phyloP scores from a whole-genome alignment of 2,888 invertebrate genomes.

The Leptinotarsa rubiginosa region DNA sequence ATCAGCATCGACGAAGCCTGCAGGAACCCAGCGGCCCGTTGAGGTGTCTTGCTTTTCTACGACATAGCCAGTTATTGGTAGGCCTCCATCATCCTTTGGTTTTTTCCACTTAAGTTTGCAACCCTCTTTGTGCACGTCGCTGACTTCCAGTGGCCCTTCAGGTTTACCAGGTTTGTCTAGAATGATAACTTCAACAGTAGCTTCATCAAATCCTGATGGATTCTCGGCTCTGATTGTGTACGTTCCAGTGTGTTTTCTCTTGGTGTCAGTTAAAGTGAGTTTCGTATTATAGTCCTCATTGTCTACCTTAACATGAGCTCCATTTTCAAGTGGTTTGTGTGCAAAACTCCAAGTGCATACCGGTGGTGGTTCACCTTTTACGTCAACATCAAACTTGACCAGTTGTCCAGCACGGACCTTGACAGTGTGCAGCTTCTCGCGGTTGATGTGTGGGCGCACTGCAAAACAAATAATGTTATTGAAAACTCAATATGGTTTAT shows the following conservation, averaged over 20 bases:
- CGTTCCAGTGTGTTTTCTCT: conserved; percentile 87
- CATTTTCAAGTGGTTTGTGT: conserved; percentile 76
- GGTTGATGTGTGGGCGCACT: conserved; percentile 96
- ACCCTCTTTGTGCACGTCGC: conserved; percentile 92
- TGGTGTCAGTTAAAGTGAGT: conserved; percentile 82
- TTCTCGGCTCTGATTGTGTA: conserved; percentile 95
- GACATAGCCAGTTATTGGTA: conserved; percentile 89
- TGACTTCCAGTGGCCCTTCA: conserved; percentile 91
- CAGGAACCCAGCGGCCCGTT: conserved; percentile 90
- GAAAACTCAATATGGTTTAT: background rate
- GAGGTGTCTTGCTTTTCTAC: conserved; percentile 95
- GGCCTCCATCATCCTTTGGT: conserved; percentile 95
- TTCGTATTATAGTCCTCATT: conserved; percentile 94
- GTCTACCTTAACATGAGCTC: conserved; percentile 80
- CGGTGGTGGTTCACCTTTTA: conserved; percentile 97
- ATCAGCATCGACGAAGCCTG: conserved; percentile 84
- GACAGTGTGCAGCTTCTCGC: conserved; percentile 89
- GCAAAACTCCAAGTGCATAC: conserved; percentile 84
- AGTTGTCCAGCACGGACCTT: conserved; percentile 91
- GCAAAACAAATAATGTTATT: conserved; percentile 54
- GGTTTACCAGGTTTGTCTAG: conserved; percentile 87
- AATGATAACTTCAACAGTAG: conserved; percentile 91
- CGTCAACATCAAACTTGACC: conserved; percentile 92
- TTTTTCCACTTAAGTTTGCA: conserved; percentile 95
- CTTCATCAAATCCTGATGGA: conserved; percentile 92